Base-by-base conservation (phyloP, 2,113 vertebrate genomes). In the Cyrtonyx montezumae region DNA sequence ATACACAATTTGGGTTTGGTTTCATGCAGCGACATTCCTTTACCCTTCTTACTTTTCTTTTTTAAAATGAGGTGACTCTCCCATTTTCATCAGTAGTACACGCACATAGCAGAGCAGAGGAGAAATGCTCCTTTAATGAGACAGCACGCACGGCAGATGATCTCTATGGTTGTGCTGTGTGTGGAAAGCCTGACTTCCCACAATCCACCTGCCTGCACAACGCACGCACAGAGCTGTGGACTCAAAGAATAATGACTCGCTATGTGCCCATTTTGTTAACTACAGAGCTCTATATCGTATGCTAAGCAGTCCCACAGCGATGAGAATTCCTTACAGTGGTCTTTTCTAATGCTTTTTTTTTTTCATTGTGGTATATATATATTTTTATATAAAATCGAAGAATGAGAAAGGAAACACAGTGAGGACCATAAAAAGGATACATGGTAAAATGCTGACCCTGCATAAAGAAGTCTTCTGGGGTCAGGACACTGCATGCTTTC, bases 141-240 rank as follows among this genome's bases (percentile, higher is more conserved):
- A n/a, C 55, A 4, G 0, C 0, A 0, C 23, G 45, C 61, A 11
- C 2, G 0, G 36, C 61, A 40, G n/a, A 34, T 68, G 63, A 81
- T 37, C 37, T 59, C 71, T 63, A 45, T 0, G 1, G 40, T 22
- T 1, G 1, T 5, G 26, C 28, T 37, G 10, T 11, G 51, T 37
- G 14, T 48, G 55, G 55, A 87, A 86, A 75, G 17, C 28, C 65
- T 36, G 17, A 56, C 80, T 56, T 62, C 65, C 84, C 9, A 2
- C 1, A 2, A 84, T 77, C 17, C 62, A 46, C 36, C 87, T 45
- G 58, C 37, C 82, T 32, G 40, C 12, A 23, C 2, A 1, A 61
- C 9, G 23, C 55, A 51, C 23, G 45, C 34, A 36, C 74, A 51
- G 48, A 83, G 28, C 49, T 78, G 46, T 45, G 42, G 45, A 76